These are phyloP conservation scores for Datnioides undecimradiatus DNA, from an alignment of 2,113 vertebrate species.

Conservation along the genomic window DNA sequence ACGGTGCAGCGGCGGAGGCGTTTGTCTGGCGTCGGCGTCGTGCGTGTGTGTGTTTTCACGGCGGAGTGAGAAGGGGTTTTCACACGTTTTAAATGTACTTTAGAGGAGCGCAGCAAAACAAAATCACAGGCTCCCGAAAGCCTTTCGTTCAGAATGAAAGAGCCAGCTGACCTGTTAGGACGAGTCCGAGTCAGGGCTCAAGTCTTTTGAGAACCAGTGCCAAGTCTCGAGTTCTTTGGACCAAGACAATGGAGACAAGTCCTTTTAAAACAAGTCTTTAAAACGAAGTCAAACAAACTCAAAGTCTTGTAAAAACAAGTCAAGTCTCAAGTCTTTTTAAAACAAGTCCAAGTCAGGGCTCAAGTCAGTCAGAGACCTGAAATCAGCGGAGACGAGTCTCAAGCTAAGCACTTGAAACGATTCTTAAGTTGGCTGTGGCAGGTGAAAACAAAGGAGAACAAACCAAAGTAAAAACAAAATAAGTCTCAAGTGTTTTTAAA, in stretches of 20 bases:
- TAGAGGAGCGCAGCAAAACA: conserved; percentile 22
- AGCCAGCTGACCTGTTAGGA: background rate
- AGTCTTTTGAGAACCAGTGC: too few species aligned
- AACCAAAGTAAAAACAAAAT: background rate
- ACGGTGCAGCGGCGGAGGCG: background rate
- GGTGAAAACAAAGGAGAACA: too few species aligned
- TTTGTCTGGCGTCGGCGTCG: conserved; percentile 13
- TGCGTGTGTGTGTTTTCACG: conserved; percentile 43
- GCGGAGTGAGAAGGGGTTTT: conserved; percentile 5
- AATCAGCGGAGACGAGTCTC: too few species aligned
- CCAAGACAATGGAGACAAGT: too few species aligned
- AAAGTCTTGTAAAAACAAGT: too few species aligned
- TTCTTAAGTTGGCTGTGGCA: too few species aligned
- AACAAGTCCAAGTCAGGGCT: background rate
- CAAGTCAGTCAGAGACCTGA: background rate
- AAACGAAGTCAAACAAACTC: too few species aligned
- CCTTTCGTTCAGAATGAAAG: background rate
- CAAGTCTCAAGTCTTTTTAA: too few species aligned
- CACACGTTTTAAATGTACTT: conserved; percentile 29
- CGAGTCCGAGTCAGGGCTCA: background rate
- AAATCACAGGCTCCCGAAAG: background rate
- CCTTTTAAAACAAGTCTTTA: too few species aligned
- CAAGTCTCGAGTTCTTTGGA: too few species aligned
- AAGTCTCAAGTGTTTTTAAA: background rate
- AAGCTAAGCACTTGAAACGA: too few species aligned